Evolutionary conservation across 2,113 vertebrate species (phyloP).

Genomic region (Zapus hudsonius): DNA sequence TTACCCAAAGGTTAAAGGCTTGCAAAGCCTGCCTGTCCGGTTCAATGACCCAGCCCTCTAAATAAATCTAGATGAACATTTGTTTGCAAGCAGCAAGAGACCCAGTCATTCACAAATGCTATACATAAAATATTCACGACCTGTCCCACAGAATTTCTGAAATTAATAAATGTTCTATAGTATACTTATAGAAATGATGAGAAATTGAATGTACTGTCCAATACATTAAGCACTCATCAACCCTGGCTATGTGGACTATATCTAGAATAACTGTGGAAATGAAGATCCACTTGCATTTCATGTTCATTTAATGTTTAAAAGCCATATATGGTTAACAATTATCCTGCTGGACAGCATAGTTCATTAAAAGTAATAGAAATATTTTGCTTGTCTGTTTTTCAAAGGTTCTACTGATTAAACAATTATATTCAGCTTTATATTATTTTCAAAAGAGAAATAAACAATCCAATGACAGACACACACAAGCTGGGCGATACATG

Average conservation of each 20-base stretch:
- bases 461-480: conserved; percentile 6
- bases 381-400: conserved; percentile 41
- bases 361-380: conserved; percentile 19
- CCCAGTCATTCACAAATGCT: background rate
- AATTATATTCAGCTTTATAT: background rate
- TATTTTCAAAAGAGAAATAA: conserved; percentile 45
- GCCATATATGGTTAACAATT: background rate
- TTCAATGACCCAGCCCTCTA: too few species aligned
- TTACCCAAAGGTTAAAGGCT: too few species aligned
- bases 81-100: too few species aligned
- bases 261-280: background rate
- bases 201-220: background rate
- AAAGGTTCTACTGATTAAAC: conserved; percentile 34
- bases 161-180: background rate
- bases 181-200: background rate
- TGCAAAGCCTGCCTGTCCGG: too few species aligned
- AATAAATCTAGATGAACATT: too few species aligned
- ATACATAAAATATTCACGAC: background rate
- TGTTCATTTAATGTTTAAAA: conserved; percentile 30
- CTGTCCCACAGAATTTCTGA: background rate
- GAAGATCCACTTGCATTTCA: background rate
- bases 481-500: background rate
- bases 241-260: background rate
- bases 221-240: background rate
- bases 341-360: background rate